phyloP scores from a whole-genome alignment of 1,140 invertebrate species.

The Penaeus vannamei region DNA sequence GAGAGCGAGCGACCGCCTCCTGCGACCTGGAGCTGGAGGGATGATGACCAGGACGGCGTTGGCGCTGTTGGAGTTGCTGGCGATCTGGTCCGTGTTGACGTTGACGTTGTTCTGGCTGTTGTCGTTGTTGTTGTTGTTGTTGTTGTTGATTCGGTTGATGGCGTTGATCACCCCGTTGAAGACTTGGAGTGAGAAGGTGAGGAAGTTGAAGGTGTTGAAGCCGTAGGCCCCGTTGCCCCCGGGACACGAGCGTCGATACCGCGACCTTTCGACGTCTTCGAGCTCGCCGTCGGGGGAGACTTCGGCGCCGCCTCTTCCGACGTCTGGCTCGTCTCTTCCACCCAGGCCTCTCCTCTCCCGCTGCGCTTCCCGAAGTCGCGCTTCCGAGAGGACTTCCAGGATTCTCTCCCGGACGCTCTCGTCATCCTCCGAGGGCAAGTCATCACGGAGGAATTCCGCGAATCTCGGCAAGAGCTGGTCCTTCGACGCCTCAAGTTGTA shows the following conservation, averaged over 20 bases:
- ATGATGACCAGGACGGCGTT: slow-evolving; percentile 58
- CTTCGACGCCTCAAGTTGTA: slow-evolving; percentile 19
- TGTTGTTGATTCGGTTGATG: slow-evolving; percentile 66
- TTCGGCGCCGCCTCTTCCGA: background rate
- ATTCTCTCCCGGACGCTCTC: background rate
- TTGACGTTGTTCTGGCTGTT: slow-evolving; percentile 63
- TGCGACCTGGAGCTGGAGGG: background rate
- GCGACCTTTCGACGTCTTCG: background rate
- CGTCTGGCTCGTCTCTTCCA: too few species aligned
- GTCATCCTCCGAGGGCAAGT: slow-evolving; percentile 24
- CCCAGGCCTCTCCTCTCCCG: background rate
- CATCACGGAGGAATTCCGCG: background rate
- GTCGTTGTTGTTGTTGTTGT: slow-evolving; percentile 67
- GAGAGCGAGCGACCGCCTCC: background rate
- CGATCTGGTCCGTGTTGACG: slow-evolving; percentile 57
- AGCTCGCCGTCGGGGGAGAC: background rate
- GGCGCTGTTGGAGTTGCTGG: slow-evolving; percentile 56
- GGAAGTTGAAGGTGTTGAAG: slow-evolving; percentile 66
- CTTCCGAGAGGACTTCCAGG: background rate
- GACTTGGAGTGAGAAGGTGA: slow-evolving; percentile 59
- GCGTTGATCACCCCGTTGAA: slow-evolving; percentile 65
- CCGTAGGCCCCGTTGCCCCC: slow-evolving; percentile 48
- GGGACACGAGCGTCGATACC: slow-evolving; percentile 22
- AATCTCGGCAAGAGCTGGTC: slow-evolving; percentile 14
- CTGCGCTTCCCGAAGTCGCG: background rate